Base-by-base conservation (phyloP, 2,797 vertebrate species). In the Philypnodon macrostomus region DNA sequence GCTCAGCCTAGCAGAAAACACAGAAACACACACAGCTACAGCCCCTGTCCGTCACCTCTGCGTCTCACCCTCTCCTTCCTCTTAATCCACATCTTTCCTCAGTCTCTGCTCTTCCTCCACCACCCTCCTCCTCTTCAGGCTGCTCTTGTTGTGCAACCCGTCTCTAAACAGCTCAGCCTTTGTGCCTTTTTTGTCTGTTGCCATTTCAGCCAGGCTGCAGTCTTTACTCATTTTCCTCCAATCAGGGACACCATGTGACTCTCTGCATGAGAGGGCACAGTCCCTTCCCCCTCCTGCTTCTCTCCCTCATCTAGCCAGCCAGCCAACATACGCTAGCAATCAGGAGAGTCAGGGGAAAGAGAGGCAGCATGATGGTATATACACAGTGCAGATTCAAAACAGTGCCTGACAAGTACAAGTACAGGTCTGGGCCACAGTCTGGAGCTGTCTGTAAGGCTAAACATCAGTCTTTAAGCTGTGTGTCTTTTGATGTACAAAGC, bases 231-330 rank as follows among this genome's bases (percentile, higher is more conserved):
- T 87, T 87, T 84, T 85, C 82, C 80, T 84, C 81, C 85, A 87
- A 87, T 88, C 85, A 88, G 80, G 79, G 81, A 83, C 75, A 81
- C 82, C 83, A 87, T 84, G 86, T 87, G 86, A 87, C 85, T 87
- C 81, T 83, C 84, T 87, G 86, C 87, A 87, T 86, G 87, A 88
- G 85, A 83, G 80, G 80, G 79, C 84, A 87, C 75, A 70, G 77
- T 75, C 82, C 81, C 83, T 77, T 64, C 83, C 81, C 72, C 75
- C 84, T 67, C 54, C 67, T 60, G 62, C 34, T 47, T n/a, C n/a
- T n/a, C n/a, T 21, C 49, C 26, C 54, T 47, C 57, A 63, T 66
- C 75, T 44, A 58, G 41, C 47, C 70, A 75, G 31, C 40, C 45
- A 65, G 34, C 47, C 76, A 83, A 85, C 84, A 85, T 84, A 85